Percentiles rank a stretch among this genome's conserved stretches.
Evolutionary conservation across 2,888 invertebrate genomes (phyloP).

Genomic region (Disparrhopalites patrizii): DNA sequence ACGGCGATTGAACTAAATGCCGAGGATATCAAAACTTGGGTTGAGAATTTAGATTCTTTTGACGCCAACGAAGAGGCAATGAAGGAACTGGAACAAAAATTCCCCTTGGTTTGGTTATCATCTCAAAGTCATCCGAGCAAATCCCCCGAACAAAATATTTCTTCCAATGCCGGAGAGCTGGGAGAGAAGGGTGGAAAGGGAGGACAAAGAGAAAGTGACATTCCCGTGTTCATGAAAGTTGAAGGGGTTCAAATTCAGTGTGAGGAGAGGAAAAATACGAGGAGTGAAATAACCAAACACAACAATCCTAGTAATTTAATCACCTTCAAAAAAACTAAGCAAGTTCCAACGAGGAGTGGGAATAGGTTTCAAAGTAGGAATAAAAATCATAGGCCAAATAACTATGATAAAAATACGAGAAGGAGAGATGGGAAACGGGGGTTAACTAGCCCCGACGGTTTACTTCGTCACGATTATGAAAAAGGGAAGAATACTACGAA

Average conservation of each 20-base stretch:
- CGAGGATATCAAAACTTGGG: constrained; percentile 15
- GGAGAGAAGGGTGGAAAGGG: not conserved
- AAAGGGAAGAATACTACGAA: no score
- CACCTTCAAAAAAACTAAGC: not conserved
- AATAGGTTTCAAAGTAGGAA: not conserved
- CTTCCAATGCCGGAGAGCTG: not conserved
- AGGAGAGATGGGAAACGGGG: not conserved
- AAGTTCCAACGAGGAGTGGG: not conserved
- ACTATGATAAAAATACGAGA: not conserved
- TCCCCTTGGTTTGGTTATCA: constrained; percentile 26
- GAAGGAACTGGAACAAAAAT: constrained; percentile 15
- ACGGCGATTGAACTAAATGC: constrained; percentile 30
- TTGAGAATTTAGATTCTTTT: constrained; percentile 5
- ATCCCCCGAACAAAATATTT: not conserved
- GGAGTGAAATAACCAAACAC: not conserved
- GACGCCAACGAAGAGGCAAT: constrained; percentile 21
- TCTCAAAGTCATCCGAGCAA: not conserved
- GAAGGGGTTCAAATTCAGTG: constrained; percentile 17
- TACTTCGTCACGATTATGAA: constrained; percentile 4
- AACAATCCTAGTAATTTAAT: not conserved
- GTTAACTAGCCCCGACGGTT: constrained; percentile 16
- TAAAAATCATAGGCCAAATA: not conserved
- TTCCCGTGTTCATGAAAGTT: not conserved
- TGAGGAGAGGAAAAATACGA: not conserved
- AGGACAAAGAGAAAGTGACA: not conserved